Evolutionary conservation across 2,113 vertebrate genomes (phyloP).

Genomic region (Chloroceryle aenea): DNA sequence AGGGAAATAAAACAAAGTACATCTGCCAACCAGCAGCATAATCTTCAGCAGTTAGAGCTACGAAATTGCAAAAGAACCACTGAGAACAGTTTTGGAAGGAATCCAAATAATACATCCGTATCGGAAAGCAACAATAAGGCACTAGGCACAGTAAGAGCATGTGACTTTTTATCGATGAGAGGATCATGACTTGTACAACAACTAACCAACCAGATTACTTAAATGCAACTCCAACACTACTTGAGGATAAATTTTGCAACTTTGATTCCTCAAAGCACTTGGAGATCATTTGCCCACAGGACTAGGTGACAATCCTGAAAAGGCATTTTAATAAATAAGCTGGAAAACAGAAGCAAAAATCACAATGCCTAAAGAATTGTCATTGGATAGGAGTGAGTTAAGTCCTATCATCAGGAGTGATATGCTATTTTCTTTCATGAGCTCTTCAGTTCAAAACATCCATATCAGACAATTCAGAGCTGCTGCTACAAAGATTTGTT

Average conservation of each 20-base stretch:
- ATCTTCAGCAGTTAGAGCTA: not conserved
- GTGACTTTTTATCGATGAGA: not conserved
- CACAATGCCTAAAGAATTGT: not conserved
- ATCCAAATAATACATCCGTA: not conserved
- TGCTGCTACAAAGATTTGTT: not conserved
- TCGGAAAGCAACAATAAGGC: not conserved
- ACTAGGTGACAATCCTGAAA: not conserved
- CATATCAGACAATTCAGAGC: not conserved
- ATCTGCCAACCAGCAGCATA: not conserved
- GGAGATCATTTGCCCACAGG: not conserved
- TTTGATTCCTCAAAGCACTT: not conserved
- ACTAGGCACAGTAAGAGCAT: not conserved
- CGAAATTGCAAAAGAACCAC: not conserved
- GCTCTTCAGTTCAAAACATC: not conserved
- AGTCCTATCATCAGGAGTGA: not conserved
- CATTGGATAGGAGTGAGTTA: not conserved
- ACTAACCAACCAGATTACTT: not conserved
- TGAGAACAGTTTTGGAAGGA: not conserved
- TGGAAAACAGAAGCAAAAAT: not conserved
- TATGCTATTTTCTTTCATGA: not conserved
- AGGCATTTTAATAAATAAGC: not conserved
- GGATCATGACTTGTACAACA: not conserved
- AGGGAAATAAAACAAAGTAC: not conserved
- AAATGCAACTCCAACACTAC: not conserved
- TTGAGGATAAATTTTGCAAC: not conserved